Conservation (phyloP, 1,140 invertebrate genomes). For the Drosophila varians region DNA sequence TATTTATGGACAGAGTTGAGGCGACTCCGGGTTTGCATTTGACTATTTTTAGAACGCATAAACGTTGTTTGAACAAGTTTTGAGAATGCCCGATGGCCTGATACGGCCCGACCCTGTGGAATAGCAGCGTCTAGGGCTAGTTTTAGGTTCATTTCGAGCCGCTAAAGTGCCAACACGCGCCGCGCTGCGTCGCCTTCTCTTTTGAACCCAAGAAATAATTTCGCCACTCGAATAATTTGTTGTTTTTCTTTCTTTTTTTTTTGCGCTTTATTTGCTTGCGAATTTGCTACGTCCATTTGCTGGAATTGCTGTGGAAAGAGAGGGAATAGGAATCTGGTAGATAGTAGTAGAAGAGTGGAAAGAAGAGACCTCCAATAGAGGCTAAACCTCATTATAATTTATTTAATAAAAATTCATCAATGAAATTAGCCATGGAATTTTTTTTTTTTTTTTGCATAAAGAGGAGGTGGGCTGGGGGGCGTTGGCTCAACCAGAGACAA, state of each 20-base stretch:
- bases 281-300: slow-evolving; percentile 36
- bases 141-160: slow-evolving; percentile 30
- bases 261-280: slow-evolving; percentile 32
- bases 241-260: slow-evolving; percentile 3
- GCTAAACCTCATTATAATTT: slow-evolving; percentile 69
- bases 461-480: not conserved
- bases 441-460: slow-evolving; percentile 14
- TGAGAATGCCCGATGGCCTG: slow-evolving; percentile 20
- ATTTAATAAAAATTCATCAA: slow-evolving; percentile 79
- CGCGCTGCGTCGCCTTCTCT: slow-evolving; percentile 21
- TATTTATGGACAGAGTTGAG: slow-evolving; percentile 37
- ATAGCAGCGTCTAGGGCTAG: slow-evolving; percentile 34
- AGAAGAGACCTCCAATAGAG: slow-evolving; percentile 24
- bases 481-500: slow-evolving; percentile 10
- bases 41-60: slow-evolving; percentile 46
- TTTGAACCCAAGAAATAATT: slow-evolving; percentile 33
- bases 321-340: not conserved
- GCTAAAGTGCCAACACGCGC: slow-evolving; percentile 72
- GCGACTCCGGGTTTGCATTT: slow-evolving; percentile 46
- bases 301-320: slow-evolving; percentile 23
- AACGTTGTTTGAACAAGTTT: slow-evolving; percentile 50
- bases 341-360: not conserved
- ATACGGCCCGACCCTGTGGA: not conserved
- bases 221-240: slow-evolving; percentile 49
- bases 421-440: slow-evolving; percentile 69